These are phyloP conservation scores for Pentalonia nigronervosa DNA, from an alignment of 1,140 invertebrate genomes.

Conservation along the genomic window DNA sequence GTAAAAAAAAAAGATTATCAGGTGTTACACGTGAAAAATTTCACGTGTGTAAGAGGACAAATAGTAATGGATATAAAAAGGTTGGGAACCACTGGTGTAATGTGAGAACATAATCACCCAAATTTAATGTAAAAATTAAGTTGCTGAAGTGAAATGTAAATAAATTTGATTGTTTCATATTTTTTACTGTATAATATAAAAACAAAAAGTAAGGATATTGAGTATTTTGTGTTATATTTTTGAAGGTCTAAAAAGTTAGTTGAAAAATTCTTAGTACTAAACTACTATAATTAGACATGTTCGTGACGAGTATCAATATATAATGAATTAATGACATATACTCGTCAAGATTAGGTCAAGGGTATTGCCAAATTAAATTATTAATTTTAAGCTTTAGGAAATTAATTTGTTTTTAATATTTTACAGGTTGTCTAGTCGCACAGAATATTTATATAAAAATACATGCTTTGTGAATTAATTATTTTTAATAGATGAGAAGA, in stretches of 20 bases:
- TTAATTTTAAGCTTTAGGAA: background rate
- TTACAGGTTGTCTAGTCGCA: background rate
- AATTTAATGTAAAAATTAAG: background rate
- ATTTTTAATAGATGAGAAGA: too few relatives aligned
- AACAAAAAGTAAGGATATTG: background rate
- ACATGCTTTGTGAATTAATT: background rate
- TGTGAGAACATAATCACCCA: background rate
- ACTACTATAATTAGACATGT: background rate
- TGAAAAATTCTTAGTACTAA: background rate
- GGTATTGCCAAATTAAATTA: slow-evolving; percentile 21
- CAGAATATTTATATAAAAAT: background rate
- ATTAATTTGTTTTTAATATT: background rate
- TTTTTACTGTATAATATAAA: background rate
- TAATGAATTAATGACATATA: slow-evolving; percentile 33
- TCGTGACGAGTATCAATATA: slow-evolving; percentile 28
- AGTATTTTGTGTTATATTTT: background rate
- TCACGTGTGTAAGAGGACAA: too few relatives aligned
- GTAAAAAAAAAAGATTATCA: too few relatives aligned
- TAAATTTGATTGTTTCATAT: background rate
- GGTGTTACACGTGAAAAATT: too few relatives aligned
- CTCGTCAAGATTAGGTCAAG: slow-evolving; percentile 25
- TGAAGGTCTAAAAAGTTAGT: background rate
- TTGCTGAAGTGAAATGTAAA: background rate
- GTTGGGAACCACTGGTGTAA: too few relatives aligned
- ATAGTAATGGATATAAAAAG: too few relatives aligned